Evolutionary conservation across 2,113 vertebrate genomes (phyloP).

Genomic region (Ellobius talpinus): DNA sequence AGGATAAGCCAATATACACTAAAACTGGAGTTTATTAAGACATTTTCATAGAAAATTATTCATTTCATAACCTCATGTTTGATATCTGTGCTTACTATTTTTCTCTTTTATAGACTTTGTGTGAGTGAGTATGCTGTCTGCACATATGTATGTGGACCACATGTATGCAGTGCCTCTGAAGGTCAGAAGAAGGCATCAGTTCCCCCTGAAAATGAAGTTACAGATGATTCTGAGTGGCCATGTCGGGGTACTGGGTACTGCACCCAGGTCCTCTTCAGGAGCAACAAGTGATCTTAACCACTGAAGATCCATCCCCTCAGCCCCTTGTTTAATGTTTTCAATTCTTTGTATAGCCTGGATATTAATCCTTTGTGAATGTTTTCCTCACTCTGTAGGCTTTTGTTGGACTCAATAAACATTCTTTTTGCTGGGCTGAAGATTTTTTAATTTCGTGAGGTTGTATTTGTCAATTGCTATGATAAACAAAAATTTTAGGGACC

Average conservation of each 20-base stretch:
- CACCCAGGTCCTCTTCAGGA: too few species aligned
- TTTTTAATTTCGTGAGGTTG: neutral
- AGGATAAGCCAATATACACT: neutral
- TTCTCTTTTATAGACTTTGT: neutral
- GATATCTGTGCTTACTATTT: neutral
- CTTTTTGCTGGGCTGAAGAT: too few species aligned
- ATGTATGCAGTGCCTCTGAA: neutral
- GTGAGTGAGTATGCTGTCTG: neutral
- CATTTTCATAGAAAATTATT: neutral
- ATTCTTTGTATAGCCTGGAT: too few species aligned
- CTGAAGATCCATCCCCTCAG: too few species aligned
- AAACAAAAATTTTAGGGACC: neutral
- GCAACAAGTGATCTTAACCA: too few species aligned
- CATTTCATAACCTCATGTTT: neutral
- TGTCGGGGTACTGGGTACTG: neutral
- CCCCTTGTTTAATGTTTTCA: neutral
- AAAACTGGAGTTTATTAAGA: neutral
- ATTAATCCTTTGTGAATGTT: too few species aligned
- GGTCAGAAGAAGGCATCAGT: neutral
- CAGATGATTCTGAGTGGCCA: neutral
- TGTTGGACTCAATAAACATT: neutral
- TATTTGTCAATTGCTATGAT: neutral
- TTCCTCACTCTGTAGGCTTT: neutral
- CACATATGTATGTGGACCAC: neutral
- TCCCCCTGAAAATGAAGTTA: neutral